phyloP scores from a whole-genome alignment of 2,113 vertebrate species.

The Falcunculus frontatus region DNA sequence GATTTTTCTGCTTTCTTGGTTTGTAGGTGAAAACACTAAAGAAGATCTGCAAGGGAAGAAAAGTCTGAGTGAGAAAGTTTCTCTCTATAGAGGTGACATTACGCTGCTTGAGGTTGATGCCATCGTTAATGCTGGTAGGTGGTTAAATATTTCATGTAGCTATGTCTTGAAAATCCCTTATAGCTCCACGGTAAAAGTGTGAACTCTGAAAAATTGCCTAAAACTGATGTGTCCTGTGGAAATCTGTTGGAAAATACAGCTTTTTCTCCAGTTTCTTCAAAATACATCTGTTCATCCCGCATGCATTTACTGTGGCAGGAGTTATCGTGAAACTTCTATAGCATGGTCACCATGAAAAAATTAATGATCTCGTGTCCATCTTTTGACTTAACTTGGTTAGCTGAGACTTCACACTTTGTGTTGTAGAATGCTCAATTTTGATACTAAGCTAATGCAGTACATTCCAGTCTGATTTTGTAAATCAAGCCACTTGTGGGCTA shows the following conservation, averaged over 20 bases:
- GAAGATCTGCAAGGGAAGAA: slow-evolving; percentile 75
- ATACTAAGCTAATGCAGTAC: neutral
- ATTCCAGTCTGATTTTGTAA: neutral
- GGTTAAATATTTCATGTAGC: neutral
- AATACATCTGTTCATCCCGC: neutral
- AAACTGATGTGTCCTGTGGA: neutral
- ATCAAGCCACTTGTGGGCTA: neutral
- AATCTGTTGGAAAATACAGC: rapidly evolving
- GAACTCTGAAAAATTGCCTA: neutral
- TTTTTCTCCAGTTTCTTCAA: neutral
- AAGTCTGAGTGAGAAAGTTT: slow-evolving; percentile 88
- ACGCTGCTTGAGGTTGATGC: slow-evolving; percentile 93
- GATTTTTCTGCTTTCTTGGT: neutral
- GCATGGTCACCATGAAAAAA: rapidly evolving
- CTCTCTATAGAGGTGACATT: slow-evolving; percentile 96
- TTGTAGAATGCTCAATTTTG: neutral
- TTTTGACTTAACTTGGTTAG: neutral
- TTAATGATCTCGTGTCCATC: rapidly evolving
- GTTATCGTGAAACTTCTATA: neutral
- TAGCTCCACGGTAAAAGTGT: rapidly evolving
- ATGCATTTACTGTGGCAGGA: neutral
- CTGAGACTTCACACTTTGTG: neutral
- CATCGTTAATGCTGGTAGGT: slow-evolving; percentile 97
- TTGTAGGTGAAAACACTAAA: slow-evolving; percentile 66
- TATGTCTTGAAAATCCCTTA: neutral